Evolutionary conservation across 2,888 invertebrate genomes (phyloP).

Genomic region (Drosophila putrida): DNA sequence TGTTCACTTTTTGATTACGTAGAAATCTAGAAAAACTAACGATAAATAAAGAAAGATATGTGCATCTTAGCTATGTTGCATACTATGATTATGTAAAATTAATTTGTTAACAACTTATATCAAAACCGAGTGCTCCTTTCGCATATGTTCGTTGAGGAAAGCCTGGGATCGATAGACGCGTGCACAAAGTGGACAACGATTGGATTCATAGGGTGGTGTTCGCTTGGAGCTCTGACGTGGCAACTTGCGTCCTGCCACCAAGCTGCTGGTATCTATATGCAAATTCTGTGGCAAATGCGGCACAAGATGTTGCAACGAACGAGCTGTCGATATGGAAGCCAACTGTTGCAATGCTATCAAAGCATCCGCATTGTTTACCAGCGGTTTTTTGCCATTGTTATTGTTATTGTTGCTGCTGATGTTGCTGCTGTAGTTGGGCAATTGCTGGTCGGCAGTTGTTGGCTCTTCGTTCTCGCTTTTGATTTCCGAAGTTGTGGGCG

Average conservation of each 20-base stretch:
- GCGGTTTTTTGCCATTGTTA: conserved; percentile 38
- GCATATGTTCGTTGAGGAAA: conserved; percentile 85
- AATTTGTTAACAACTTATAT: conserved; percentile 48
- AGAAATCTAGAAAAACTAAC: background rate
- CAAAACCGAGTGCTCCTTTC: conserved; percentile 85
- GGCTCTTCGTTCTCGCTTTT: conserved; percentile 69
- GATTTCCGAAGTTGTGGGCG: background rate
- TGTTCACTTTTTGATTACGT: background rate
- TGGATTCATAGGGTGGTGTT: conserved; percentile 77
- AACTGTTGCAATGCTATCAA: conserved; percentile 83
- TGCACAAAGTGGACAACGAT: conserved; percentile 85
- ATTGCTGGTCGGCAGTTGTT: conserved; percentile 7
- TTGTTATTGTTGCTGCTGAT: conserved; percentile 7
- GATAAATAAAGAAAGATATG: background rate
- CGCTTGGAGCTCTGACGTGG: conserved; percentile 78
- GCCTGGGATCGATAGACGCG: conserved; percentile 84
- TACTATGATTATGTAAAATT: background rate
- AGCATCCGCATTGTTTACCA: conserved; percentile 70
- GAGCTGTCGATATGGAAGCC: conserved; percentile 83
- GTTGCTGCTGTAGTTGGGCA: conserved; percentile 12
- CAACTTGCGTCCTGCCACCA: conserved; percentile 70
- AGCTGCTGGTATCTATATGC: conserved; percentile 69
- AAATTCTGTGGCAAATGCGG: conserved; percentile 77
- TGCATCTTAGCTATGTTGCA: background rate
- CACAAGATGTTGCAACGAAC: conserved; percentile 77